Evolutionary conservation across 2,797 vertebrate species (phyloP), one percentile per base, ranked within the genome.

Genomic region (Salarias fasciatus): DNA sequence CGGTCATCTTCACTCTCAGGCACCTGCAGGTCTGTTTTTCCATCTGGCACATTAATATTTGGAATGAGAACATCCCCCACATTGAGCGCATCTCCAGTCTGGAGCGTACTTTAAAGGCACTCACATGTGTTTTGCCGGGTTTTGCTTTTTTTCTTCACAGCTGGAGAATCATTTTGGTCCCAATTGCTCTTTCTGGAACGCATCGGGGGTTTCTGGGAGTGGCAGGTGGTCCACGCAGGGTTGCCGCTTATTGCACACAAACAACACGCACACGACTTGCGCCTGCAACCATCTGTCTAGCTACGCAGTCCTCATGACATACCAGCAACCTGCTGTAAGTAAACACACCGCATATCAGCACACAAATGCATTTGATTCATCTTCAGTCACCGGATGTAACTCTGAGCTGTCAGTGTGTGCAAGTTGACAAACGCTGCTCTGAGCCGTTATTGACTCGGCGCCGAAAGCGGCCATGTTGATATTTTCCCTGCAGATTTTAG

Each of bases 121-220:
- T 49, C 15, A 53, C 46, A 12, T 57, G 51, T 54, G 40, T 68
- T 46, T 46, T 8, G 43, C 28, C 78, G n/a, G 69, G 18, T 40
- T 33, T 67, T 24, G 37, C 24, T 63, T 51, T 63, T 51, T 51
- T 46, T 50, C 30, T 54, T 8, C 35, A 38, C 86, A 97, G 96
- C 90, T 95, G 71, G 95, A 96, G 79, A 95, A 96, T 89, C 95
- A 96, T 80, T 96, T 95, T 82, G 95, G 94, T 18, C 95, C 95
- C 38, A 98, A 97, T 91, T 98, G 96, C 81, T 96, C 96, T n/a
- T 97, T 97, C 91, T 98, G 96, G 96, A 97, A 97, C 47, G 93
- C 95, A 72, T 95, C 95, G 0, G 95, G 95, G 79, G 88, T 94
- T 2, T 94, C 94, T 37, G 96, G 96, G 90, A 92, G 90, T 41